Conservation (phyloP, 2,888 invertebrate species). For the Scaptomyza reducta region DNA sequence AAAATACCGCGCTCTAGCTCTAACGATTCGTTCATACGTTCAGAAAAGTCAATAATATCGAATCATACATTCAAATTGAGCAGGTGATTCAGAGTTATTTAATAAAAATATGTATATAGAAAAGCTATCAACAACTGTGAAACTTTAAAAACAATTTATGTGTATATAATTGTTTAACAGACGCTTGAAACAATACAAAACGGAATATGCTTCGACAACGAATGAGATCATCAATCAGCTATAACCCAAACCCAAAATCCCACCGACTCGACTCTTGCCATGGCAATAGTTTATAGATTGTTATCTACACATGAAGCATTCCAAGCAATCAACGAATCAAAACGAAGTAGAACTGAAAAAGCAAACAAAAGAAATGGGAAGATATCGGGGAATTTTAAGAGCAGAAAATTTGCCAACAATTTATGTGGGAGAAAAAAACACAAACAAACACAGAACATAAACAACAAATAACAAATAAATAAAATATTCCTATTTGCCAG, state of each 20-base stretch:
- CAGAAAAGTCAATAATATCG: neutral
- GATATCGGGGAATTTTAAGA: conserved; percentile 14
- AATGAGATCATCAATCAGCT: conserved; percentile 63
- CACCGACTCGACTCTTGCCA: neutral
- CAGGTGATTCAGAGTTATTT: conserved; percentile 14
- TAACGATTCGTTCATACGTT: too few relatives aligned
- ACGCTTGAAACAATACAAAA: conserved; percentile 7
- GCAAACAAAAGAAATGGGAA: conserved; percentile 11
- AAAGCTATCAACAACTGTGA: neutral
- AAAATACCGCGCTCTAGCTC: neutral
- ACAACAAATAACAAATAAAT: neutral
- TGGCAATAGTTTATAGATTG: conserved; percentile 38
- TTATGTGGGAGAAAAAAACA: conserved; percentile 14
- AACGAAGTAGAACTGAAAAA: conserved; percentile 36
- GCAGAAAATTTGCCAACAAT: conserved; percentile 9
- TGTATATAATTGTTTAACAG: conserved; percentile 8
- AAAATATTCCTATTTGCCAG: neutral
- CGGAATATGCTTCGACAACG: conserved; percentile 16
- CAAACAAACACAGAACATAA: neutral
- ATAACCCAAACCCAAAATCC: neutral
- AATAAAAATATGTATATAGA: neutral
- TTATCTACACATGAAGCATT: conserved; percentile 59
- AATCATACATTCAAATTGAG: neutral
- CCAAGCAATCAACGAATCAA: conserved; percentile 70
- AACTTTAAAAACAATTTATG: conserved; percentile 1